Evolutionary conservation across 1,140 invertebrate genomes (phyloP).

Genomic region (Bombus picipes): DNA sequence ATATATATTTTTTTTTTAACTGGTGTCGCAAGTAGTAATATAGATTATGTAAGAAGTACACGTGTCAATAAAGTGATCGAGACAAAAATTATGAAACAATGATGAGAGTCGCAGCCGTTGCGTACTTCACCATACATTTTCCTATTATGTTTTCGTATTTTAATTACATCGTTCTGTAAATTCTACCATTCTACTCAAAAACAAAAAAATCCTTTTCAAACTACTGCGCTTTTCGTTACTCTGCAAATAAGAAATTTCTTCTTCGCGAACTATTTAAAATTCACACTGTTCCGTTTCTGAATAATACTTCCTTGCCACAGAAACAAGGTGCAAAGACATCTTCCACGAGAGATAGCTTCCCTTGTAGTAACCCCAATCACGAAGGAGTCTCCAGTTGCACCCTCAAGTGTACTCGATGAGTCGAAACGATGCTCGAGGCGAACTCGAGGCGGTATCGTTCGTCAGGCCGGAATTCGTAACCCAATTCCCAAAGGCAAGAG

Average conservation of each 20-base stretch:
- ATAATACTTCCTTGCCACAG: neutral
- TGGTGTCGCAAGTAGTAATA: neutral
- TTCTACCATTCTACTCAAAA: no score
- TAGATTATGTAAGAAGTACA: neutral
- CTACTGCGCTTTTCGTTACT: no score
- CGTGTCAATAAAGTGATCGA: neutral
- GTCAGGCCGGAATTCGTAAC: constrained; percentile 21
- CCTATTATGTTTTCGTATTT: no score
- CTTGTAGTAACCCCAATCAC: neutral
- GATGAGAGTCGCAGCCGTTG: neutral
- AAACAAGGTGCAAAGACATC: neutral
- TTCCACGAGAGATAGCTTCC: neutral
- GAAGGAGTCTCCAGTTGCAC: neutral
- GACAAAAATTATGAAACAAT: neutral
- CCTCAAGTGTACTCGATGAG: neutral
- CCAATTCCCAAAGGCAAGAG: constrained; percentile 25
- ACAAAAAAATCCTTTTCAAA: no score
- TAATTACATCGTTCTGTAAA: no score
- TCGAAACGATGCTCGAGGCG: neutral
- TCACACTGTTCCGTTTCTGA: no score
- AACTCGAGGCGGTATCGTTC: neutral
- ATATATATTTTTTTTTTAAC: neutral
- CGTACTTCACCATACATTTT: no score
- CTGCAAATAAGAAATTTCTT: no score
- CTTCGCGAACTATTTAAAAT: no score